Evolutionary conservation across 2,888 invertebrate species (phyloP).

Genomic region (Thera obeliscata): DNA sequence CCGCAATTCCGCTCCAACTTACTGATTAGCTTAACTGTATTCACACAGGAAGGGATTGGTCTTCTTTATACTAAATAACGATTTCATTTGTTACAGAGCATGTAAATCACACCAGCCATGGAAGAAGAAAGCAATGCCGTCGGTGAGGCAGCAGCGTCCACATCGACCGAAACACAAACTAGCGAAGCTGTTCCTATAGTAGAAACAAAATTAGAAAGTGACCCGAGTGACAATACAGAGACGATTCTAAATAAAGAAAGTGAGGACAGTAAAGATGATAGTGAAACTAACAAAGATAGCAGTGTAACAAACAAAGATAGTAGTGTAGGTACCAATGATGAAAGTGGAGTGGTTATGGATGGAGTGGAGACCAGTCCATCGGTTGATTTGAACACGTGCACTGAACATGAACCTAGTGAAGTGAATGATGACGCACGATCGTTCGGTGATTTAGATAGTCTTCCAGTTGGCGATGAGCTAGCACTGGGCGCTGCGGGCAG

Average conservation of each 20-base stretch:
- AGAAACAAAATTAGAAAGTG: conserved; percentile 45
- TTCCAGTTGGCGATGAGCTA: conserved; percentile 75
- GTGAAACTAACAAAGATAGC: conserved; percentile 43
- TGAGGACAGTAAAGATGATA: conserved; percentile 50
- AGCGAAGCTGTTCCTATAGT: conserved; percentile 50
- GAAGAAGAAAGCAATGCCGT: conserved; percentile 64
- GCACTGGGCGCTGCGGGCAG: conserved; percentile 87
- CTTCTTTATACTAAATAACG: conserved; percentile 39
- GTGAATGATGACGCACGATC: conserved; percentile 74
- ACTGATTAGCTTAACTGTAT: conserved; percentile 54
- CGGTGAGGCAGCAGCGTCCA: conserved; percentile 52
- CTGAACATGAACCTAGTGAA: conserved; percentile 66
- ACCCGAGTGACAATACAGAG: conserved; percentile 44
- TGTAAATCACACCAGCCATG: conserved; percentile 72
- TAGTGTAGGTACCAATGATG: conserved; percentile 50
- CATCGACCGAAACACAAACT: conserved; percentile 51
- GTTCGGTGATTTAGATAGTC: conserved; percentile 72
- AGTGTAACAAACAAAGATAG: conserved; percentile 56
- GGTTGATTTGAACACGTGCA: conserved; percentile 57
- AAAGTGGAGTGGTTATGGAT: conserved; percentile 45
- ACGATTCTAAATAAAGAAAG: conserved; percentile 49
- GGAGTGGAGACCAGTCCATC: conserved; percentile 47
- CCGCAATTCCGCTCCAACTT: conserved; percentile 57
- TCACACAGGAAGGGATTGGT: conserved; percentile 28
- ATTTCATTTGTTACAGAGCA: conserved; percentile 75